Percentiles rank a stretch among this genome's conserved stretches.
Evolutionary conservation across 2,113 vertebrate species (phyloP).

Genomic region (Antechinus stuartii): DNA sequence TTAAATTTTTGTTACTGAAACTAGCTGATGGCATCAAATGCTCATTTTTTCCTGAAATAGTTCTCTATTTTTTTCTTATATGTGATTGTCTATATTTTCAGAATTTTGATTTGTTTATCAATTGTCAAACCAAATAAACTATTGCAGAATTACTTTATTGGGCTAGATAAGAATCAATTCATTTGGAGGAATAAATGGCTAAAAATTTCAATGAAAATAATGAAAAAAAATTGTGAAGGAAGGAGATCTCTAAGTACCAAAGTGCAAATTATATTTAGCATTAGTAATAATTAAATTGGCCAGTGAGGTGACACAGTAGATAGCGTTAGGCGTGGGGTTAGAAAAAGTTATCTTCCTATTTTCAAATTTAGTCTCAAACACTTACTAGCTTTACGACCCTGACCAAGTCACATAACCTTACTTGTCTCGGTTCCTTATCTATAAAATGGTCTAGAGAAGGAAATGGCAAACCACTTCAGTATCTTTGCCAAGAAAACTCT

Average conservation of each 20-base stretch:
- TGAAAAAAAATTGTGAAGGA: not conserved
- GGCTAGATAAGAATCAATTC: not conserved
- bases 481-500: not conserved
- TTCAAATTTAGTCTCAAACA: too few relatives aligned
- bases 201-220: not conserved
- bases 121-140: not conserved
- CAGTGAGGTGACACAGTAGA: not conserved
- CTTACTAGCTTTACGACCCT: too few relatives aligned
- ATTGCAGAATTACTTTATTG: not conserved
- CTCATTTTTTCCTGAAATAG: not conserved
- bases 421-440: not conserved
- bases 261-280: not conserved
- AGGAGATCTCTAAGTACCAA: not conserved
- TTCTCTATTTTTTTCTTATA: not conserved
- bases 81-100: not conserved
- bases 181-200: not conserved
- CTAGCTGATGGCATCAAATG: not conserved
- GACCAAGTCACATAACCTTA: too few relatives aligned
- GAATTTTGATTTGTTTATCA: not conserved
- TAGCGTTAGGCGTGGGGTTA: not conserved
- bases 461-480: not conserved
- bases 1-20: not conserved
- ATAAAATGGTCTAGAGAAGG: not conserved
- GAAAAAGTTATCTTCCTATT: too few relatives aligned
- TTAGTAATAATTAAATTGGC: not conserved